Evolutionary conservation across 2,888 invertebrate species (phyloP), one percentile per base, ranked within the genome.

Genomic region (Harmothoe impar): DNA sequence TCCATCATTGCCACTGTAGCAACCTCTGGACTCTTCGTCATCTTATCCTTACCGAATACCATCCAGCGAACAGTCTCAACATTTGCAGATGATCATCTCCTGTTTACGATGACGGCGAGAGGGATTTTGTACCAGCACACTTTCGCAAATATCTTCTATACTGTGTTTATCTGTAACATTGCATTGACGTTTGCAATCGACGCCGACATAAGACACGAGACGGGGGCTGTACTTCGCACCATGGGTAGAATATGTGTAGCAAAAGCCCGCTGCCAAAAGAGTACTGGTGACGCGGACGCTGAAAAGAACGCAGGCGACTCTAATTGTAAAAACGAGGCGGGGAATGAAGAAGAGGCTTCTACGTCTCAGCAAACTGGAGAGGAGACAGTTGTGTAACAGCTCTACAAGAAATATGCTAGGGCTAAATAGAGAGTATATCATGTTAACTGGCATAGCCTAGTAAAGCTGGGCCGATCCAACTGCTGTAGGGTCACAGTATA

Each of bases 11-110:
- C 84, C 84, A 84, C 84, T 15, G 84, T 84, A 23, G 29, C 51
- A 3, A 84, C 29, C 12, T 84, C 84, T 23, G 84, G 43, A 1
- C 23, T 51, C 10, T 84, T 25, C 43, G 29, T 84, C 23, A 51
- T 43, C 43, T 25, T 35, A 20, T 84, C 84, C 84, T 35, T 84
- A 17, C 84, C 84, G 33, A 84, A 33, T n/a, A 51, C 51, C 23
- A 84, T 84, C 43, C 84, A 84, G 43, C 10, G 43, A n/a, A 84
- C 84, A 1, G 84, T 84, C 23, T 84, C 84, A 15, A 84, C 84
- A 33, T 84, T 84, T 84, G 84, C 84, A 20, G 84, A 84, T 43
- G 84, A 84, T 35, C 84, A 84, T 43, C 84, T 84, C 0, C 84
- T 84, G n/a, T 84, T 84, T 29, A 84, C 43, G 1, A 84, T 84